phyloP scores from a whole-genome alignment of 2,888 invertebrate species.

The Stenoptilia bipunctidactyla region DNA sequence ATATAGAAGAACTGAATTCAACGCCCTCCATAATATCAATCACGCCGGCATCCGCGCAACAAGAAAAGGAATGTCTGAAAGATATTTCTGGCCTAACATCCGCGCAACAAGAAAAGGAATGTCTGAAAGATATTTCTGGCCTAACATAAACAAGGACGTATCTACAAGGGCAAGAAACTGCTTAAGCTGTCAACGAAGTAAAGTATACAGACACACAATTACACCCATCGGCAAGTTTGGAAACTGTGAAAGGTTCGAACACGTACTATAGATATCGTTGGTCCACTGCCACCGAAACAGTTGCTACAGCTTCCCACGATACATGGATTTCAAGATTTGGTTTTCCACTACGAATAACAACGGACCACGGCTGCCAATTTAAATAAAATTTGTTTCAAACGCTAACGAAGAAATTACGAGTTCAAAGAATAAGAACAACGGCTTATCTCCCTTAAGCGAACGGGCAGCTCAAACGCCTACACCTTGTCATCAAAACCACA shows the following conservation, averaged over 20 bases:
- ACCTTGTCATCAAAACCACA: background rate
- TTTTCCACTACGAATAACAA: conserved; percentile 19
- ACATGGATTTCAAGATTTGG: conserved; percentile 7
- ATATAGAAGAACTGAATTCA: too few relatives aligned
- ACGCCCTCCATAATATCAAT: too few relatives aligned
- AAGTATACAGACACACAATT: conserved; percentile 5
- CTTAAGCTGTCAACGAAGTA: too few relatives aligned
- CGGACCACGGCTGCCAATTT: conserved; percentile 29
- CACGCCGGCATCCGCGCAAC: too few relatives aligned
- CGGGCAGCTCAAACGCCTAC: background rate
- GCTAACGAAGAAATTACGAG: conserved; percentile 11
- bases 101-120: too few relatives aligned
- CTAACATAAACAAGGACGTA: too few relatives aligned
- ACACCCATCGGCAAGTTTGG: background rate
- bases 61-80: too few relatives aligned
- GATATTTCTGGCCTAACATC: too few relatives aligned
- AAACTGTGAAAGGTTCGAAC: conserved; percentile 8
- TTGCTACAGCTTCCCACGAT: conserved; percentile 2
- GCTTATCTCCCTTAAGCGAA: background rate
- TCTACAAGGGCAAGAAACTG: too few relatives aligned
- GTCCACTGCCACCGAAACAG: conserved; percentile 13
- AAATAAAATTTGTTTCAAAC: conserved; percentile 21
- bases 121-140: too few relatives aligned
- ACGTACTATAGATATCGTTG: conserved; percentile 13
- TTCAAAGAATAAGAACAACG: background rate